phyloP scores from a whole-genome alignment of 2,797 vertebrate genomes.

The Cheirogaleus major region DNA sequence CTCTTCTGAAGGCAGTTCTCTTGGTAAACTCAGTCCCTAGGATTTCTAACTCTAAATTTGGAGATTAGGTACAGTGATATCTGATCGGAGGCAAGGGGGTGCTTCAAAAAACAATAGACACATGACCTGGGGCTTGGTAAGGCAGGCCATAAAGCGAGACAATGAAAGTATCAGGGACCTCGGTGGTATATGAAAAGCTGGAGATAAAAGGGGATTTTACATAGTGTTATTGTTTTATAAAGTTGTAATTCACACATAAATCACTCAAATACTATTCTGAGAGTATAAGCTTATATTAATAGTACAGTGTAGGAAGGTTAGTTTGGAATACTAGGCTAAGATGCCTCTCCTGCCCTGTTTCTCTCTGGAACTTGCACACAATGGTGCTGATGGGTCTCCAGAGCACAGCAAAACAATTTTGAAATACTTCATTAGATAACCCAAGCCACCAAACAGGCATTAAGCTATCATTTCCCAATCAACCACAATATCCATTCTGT shows the following conservation, averaged over 20 bases:
- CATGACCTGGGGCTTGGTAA: background rate
- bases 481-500: background rate
- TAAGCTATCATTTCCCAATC: background rate
- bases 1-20: background rate
- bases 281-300: background rate
- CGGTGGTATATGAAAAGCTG: background rate
- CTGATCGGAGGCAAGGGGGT: background rate
- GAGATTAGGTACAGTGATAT: background rate
- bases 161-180: background rate
- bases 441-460: background rate
- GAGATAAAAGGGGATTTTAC: background rate
- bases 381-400: background rate
- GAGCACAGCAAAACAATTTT: background rate
- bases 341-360: background rate
- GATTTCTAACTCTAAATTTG: background rate
- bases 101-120: background rate
- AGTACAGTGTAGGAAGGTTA: background rate
- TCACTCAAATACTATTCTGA: background rate
- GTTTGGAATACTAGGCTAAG: background rate
- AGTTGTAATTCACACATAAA: slow-evolving; percentile 6
- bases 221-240: background rate
- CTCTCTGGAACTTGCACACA: background rate
- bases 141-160: background rate
- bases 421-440: background rate
- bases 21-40: background rate